phyloP scores from a whole-genome alignment of 2,113 vertebrate genomes.

The Anser brachyrhynchus region DNA sequence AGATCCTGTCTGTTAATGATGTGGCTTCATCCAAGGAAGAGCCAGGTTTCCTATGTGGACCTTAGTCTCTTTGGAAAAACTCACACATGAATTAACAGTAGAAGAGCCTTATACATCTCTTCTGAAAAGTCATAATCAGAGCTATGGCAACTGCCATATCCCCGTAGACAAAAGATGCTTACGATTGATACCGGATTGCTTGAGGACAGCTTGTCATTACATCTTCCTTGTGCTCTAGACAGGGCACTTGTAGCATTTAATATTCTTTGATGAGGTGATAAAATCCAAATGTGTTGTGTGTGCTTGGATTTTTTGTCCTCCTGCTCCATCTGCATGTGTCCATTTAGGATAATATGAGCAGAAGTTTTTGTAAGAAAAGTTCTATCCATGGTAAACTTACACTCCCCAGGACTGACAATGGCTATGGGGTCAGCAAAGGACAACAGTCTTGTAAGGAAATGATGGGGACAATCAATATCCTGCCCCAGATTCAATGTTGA shows the following conservation, averaged over 20 bases:
- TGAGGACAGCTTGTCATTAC: background rate
- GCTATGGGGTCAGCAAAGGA: background rate
- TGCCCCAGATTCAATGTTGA: background rate
- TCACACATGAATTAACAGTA: background rate
- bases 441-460: background rate
- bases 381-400: background rate
- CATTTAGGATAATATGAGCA: background rate
- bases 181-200: background rate
- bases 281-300: background rate
- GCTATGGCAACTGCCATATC: background rate
- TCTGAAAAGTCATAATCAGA: background rate
- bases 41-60: rapidly evolving
- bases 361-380: background rate
- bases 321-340: background rate
- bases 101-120: background rate
- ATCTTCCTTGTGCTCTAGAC: background rate
- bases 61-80: background rate
- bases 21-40: background rate
- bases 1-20: background rate
- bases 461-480: background rate
- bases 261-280: background rate
- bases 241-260: background rate
- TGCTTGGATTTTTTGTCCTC: background rate
- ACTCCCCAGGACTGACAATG: background rate
- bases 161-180: background rate